Evolutionary conservation across 2,888 invertebrate species (phyloP).

Genomic region (Diarsia brunnea): DNA sequence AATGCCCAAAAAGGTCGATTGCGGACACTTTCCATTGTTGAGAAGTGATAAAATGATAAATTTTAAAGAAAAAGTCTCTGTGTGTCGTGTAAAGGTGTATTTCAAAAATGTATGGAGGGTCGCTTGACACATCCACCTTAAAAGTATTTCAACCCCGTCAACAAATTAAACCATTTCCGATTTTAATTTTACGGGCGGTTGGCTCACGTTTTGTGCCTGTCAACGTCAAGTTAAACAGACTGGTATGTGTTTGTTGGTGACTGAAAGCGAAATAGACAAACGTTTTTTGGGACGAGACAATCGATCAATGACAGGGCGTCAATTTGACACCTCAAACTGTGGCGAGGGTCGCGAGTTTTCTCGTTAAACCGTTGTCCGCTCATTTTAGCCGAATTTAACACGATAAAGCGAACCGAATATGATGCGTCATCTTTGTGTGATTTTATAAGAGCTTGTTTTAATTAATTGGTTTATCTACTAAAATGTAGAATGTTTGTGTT

Average conservation of each 20-base stretch:
- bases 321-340: conserved; percentile 75
- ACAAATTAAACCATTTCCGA: conserved; percentile 46
- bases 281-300: conserved; percentile 70
- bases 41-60: no score
- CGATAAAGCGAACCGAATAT: conserved; percentile 36
- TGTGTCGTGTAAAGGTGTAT: no score
- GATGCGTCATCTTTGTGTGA: conserved; percentile 25
- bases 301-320: conserved; percentile 81
- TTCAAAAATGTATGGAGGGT: no score
- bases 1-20: no score
- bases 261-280: conserved; percentile 65
- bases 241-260: conserved; percentile 65
- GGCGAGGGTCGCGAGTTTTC: conserved; percentile 45
- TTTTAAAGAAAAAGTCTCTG: no score
- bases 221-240: conserved; percentile 71
- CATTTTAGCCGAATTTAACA: conserved; percentile 55
- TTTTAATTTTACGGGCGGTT: conserved; percentile 81
- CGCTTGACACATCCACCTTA: no score
- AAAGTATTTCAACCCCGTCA: conserved; percentile 18
- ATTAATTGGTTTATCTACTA: conserved; percentile 15
- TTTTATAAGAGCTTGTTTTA: conserved; percentile 12
- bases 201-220: conserved; percentile 64
- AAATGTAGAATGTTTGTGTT: conserved; percentile 3
- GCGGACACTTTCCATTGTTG: no score
- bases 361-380: conserved; percentile 62